These are phyloP conservation scores for Agrochola lota DNA, from an alignment of 2,888 invertebrate genomes.

Conservation along the genomic window DNA sequence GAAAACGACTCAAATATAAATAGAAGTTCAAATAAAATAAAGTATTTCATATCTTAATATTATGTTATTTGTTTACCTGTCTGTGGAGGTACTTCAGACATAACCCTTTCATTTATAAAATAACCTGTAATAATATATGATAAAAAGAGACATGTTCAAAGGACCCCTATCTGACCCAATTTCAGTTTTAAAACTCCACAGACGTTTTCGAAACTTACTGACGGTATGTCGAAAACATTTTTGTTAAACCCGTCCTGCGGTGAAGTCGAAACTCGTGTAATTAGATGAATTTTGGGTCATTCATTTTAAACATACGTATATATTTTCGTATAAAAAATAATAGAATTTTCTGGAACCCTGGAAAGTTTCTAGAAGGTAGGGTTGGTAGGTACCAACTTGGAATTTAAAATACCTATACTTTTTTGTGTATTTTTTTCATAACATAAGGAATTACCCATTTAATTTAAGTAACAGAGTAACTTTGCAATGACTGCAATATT, in stretches of 20 bases:
- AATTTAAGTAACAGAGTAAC: too few relatives aligned
- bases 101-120: background rate
- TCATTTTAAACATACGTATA: background rate
- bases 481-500: too few relatives aligned
- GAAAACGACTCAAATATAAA: background rate
- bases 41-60: background rate
- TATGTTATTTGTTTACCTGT: background rate
- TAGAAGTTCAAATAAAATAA: background rate
- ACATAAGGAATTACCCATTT: too few relatives aligned
- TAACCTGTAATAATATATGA: background rate
- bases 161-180: conserved; percentile 17
- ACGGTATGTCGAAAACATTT: conserved; percentile 29
- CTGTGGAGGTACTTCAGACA: background rate
- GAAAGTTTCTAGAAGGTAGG: background rate
- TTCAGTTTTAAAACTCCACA: conserved; percentile 16
- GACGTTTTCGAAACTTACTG: conserved; percentile 16
- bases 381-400: too few relatives aligned
- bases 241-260: conserved; percentile 10
- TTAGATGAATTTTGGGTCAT: conserved; percentile 32
- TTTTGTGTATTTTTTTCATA: too few relatives aligned
- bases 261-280: conserved; percentile 21
- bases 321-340: conserved; percentile 5
- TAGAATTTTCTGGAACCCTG: background rate
- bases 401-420: too few relatives aligned
- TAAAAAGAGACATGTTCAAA: background rate